phyloP scores from a whole-genome alignment of 2,797 vertebrate species.

The Cossypha caffra region DNA sequence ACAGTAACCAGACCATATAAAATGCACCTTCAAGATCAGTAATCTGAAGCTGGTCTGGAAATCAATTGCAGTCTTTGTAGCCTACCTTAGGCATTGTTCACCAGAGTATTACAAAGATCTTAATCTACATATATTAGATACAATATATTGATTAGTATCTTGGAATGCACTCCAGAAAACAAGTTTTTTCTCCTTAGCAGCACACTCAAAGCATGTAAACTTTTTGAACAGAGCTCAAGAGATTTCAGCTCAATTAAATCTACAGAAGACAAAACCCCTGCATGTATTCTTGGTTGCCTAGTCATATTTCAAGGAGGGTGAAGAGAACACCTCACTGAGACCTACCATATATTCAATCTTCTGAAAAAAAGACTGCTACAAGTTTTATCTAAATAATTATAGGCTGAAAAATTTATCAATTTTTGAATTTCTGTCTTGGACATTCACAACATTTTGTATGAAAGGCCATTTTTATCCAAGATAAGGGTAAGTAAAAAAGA shows the following conservation, averaged over 20 bases:
- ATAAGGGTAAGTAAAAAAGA: background rate
- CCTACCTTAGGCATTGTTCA: background rate
- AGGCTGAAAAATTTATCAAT: background rate
- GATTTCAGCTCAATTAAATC: background rate
- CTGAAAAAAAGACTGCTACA: background rate
- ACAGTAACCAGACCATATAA: background rate
- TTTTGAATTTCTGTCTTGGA: background rate
- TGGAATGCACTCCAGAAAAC: background rate
- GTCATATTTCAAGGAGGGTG: background rate
- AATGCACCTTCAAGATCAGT: background rate
- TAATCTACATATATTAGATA: background rate
- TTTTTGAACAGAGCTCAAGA: background rate
- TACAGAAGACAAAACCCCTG: background rate
- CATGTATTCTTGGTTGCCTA: background rate
- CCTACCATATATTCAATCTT: background rate
- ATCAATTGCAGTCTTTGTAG: background rate
- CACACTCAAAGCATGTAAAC: background rate
- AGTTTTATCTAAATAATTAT: background rate
- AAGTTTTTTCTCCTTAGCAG: background rate
- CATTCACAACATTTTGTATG: background rate
- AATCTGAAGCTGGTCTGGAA: background rate
- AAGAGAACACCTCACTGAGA: background rate
- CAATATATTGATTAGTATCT: background rate
- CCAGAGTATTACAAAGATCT: background rate
- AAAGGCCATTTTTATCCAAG: background rate